These are phyloP conservation scores for Eleutherodactylus coqui DNA, from an alignment of 2,797 vertebrate genomes.

Conservation along the genomic window DNA sequence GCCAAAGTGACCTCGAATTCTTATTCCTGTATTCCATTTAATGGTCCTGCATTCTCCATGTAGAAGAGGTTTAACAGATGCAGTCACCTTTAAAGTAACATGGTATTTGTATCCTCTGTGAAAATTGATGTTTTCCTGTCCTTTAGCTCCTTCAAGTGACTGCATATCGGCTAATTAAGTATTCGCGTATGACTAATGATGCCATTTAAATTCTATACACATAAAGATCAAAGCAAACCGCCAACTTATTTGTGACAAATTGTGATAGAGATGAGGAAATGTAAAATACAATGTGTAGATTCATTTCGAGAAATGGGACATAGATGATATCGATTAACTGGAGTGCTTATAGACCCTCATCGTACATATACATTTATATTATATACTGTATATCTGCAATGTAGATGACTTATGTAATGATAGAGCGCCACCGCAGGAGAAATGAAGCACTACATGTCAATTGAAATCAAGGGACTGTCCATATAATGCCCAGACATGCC, in stretches of 20 bases:
- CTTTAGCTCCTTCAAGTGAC: conserved; percentile 41
- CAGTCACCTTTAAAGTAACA: conserved; percentile 43
- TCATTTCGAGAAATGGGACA: background rate
- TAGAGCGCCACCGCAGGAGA: background rate
- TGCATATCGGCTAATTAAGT: conserved; percentile 49
- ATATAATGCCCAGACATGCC: background rate
- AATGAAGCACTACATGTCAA: background rate
- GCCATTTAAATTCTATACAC: conserved; percentile 50
- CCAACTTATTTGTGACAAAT: conserved; percentile 44
- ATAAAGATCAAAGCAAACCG: conserved; percentile 49
- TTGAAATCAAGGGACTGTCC: background rate
- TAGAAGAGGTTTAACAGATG: conserved; percentile 13
- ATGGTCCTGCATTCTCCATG: conserved; percentile 23
- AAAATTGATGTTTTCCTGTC: conserved; percentile 44
- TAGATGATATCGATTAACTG: background rate
- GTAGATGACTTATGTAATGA: background rate
- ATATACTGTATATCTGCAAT: background rate
- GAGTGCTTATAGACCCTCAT: background rate
- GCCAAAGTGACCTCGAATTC: conserved; percentile 47
- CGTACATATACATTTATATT: background rate
- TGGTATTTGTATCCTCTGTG: conserved; percentile 34
- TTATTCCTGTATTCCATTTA: conserved; percentile 11
- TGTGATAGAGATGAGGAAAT: conserved; percentile 1
- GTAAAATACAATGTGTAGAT: conserved; percentile 18
- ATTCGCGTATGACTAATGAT: conserved; percentile 49